These are phyloP conservation scores for Eulithis testata DNA, from an alignment of 2,888 invertebrate species.

Conservation along the genomic window DNA sequence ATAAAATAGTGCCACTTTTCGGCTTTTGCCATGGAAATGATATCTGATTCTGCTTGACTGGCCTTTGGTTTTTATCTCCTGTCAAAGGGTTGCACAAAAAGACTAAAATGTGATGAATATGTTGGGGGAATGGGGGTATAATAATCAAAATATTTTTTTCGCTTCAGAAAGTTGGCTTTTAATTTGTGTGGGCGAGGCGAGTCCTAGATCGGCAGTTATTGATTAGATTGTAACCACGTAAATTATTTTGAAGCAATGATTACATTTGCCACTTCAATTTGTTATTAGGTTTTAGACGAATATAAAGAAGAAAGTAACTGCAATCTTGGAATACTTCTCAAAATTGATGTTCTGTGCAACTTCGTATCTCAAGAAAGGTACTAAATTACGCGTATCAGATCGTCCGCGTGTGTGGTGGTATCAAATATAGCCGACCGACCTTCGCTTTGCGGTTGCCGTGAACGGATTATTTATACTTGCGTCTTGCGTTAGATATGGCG, in stretches of 20 bases:
- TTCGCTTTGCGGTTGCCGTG: conserved; percentile 52
- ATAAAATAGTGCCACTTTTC: too few relatives aligned
- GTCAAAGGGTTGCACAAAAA: too few relatives aligned
- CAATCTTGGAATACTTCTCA: background rate
- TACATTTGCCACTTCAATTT: background rate
- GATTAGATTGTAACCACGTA: background rate
- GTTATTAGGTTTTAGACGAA: background rate
- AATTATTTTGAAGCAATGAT: background rate
- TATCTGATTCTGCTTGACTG: too few relatives aligned
- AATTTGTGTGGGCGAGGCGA: too few relatives aligned
- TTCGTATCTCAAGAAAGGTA: conserved; percentile 18
- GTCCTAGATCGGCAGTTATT: too few relatives aligned
- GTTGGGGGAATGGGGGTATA: too few relatives aligned
- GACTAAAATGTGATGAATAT: too few relatives aligned
- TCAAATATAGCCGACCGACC: conserved; percentile 53
- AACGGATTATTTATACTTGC: conserved; percentile 41
- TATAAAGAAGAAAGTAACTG: too few relatives aligned
- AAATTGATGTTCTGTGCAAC: conserved; percentile 1
- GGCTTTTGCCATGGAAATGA: too few relatives aligned
- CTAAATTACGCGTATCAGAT: conserved; percentile 32
- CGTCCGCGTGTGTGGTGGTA: conserved; percentile 36
- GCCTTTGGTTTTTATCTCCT: too few relatives aligned
- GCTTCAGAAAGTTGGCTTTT: too few relatives aligned
- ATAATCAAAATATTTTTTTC: too few relatives aligned
- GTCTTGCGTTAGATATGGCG: conserved; percentile 26